Percentiles rank a stretch among this genome's conserved stretches.
Conservation (phyloP, 2,113 vertebrate genomes). For the Trogon melanurus region DNA sequence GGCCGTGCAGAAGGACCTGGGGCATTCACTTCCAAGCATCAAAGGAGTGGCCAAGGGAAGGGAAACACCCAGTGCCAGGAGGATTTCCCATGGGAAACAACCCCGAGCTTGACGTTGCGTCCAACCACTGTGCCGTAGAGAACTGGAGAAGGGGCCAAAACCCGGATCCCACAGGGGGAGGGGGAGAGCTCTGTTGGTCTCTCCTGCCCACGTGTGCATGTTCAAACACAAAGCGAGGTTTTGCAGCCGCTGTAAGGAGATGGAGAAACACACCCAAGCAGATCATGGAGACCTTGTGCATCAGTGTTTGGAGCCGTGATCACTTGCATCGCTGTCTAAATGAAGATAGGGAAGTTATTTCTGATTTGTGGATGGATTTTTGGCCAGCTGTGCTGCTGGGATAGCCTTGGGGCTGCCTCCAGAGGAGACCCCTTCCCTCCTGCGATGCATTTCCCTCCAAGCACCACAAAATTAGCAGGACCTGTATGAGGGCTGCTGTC, state of each 20-base stretch:
- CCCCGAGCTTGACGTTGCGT: background rate
- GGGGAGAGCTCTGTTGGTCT: background rate
- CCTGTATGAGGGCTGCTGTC: background rate
- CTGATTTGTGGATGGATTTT: background rate
- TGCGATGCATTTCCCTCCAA: background rate
- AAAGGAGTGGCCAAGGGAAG: background rate
- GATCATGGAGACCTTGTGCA: background rate
- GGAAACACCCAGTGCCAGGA: background rate
- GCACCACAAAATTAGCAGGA: background rate
- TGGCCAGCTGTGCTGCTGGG: background rate
- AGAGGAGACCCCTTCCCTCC: background rate
- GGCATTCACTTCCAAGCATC: background rate
- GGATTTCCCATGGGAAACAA: background rate
- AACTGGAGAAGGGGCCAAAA: background rate
- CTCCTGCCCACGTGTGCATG: background rate
- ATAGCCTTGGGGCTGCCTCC: background rate
- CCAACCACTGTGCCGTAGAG: accelerated
- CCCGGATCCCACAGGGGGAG: background rate
- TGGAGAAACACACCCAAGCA: background rate
- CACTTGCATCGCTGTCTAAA: background rate
- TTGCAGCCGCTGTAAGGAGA: background rate
- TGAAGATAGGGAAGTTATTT: background rate
- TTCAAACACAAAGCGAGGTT: background rate
- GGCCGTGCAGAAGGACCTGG: background rate
- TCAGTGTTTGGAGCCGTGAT: background rate